Evolutionary conservation across 2,113 vertebrate genomes (phyloP).

Genomic region (Chascanopsetta lugubris): DNA sequence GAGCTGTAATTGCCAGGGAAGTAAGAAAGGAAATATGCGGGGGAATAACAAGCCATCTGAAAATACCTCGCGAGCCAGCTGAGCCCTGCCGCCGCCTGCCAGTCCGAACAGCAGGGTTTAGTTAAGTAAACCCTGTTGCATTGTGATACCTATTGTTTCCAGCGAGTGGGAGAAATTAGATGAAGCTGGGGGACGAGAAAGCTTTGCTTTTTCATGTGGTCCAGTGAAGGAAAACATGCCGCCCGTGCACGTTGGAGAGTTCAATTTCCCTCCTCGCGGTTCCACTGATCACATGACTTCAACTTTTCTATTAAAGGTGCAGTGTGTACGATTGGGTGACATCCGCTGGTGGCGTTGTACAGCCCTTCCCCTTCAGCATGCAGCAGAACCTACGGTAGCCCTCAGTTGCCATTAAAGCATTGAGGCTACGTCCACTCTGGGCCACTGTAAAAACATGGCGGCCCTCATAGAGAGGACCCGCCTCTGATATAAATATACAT

Average conservation of each 20-base stretch:
- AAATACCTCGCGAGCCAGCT: conserved; percentile 67
- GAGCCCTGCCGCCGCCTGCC: conserved; percentile 56
- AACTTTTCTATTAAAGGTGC: conserved; percentile 4
- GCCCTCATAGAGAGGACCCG: no score
- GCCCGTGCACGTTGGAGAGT: conserved; percentile 33
- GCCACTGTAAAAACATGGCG: no score
- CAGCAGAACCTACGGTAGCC: no score
- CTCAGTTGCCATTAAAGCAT: no score
- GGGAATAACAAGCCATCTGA: conserved; percentile 71
- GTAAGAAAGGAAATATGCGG: conserved; percentile 75
- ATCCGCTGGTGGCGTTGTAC: no score
- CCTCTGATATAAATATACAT: no score
- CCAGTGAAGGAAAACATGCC: conserved; percentile 44
- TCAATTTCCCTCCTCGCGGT: conserved; percentile 5
- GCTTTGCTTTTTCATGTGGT: conserved; percentile 47
- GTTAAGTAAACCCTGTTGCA: conserved; percentile 67
- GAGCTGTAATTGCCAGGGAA: conserved; percentile 73
- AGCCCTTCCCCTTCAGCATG: no score
- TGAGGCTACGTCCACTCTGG: no score
- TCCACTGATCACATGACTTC: background rate
- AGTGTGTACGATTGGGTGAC: no score
- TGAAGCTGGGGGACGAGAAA: conserved; percentile 51
- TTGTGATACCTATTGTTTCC: conserved; percentile 68
- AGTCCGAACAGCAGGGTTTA: conserved; percentile 72
- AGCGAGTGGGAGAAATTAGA: conserved; percentile 52